Percentiles rank a stretch among this genome's conserved stretches.
Evolutionary conservation across 2,113 vertebrate genomes (phyloP).

Genomic region (Romanogobio albipinnatus): DNA sequence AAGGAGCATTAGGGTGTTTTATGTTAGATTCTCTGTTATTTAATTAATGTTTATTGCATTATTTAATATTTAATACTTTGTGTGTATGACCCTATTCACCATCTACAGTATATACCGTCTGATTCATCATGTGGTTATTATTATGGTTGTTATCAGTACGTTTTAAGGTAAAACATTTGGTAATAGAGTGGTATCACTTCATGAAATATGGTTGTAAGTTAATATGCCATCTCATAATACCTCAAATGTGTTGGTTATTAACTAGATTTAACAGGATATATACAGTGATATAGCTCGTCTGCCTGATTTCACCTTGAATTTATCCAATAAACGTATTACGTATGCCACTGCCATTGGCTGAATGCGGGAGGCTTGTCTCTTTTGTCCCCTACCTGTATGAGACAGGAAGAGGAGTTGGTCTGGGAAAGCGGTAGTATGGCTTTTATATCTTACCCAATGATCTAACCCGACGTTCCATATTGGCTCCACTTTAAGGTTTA

Average conservation of each 20-base stretch:
- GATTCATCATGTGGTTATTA: background rate
- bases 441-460: slow-evolving; percentile 53
- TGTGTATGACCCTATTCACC: too few relatives aligned
- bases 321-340: background rate
- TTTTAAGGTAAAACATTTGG: background rate
- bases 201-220: too few relatives aligned
- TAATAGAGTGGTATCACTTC: too few relatives aligned
- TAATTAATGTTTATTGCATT: too few relatives aligned
- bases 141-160: slow-evolving; percentile 8
- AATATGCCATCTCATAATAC: too few relatives aligned
- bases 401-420: slow-evolving; percentile 52
- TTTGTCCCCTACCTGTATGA: slow-evolving; percentile 48
- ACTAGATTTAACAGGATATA: background rate
- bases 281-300: background rate
- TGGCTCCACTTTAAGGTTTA: slow-evolving; percentile 20
- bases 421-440: slow-evolving; percentile 42
- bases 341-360: slow-evolving; percentile 6
- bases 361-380: slow-evolving; percentile 18
- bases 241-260: too few relatives aligned
- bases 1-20: too few relatives aligned
- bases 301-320: background rate
- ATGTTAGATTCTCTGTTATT: too few relatives aligned
- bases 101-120: too few relatives aligned
- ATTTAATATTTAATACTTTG: too few relatives aligned
- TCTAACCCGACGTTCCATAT: slow-evolving; percentile 48